Evolutionary conservation across 2,113 vertebrate species (phyloP), one percentile per base, ranked within the genome.

Genomic region (Sinocyclocheilus maitianheensis): DNA sequence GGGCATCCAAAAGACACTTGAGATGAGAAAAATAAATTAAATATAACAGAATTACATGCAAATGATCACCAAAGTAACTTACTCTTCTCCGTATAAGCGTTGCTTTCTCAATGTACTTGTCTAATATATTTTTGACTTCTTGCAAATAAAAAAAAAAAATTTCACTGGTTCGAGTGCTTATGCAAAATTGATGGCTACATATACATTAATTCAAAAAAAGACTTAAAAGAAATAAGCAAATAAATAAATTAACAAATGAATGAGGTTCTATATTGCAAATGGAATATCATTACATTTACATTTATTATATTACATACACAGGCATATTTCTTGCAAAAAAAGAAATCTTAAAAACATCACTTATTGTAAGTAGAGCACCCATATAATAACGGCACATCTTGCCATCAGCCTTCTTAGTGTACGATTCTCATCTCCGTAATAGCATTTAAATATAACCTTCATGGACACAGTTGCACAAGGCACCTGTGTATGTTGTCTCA

Each of bases 381-480:
- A 43, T 79, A 24, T 24, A 80, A 79, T 79, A 79, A 62, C 43
- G 30, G 55, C 18, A 76, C 79, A 85, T 43, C 76, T n/a, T 77
- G 16, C 65, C 43, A 51, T 83, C 10, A 77, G 85, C 72, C 89
- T 62, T 85, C 55, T 34, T n/a, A n/a, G 30, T 5, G 60, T 37
- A 30, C 26, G 51, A 80, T 86, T 86, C 82, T 86, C 63, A 82
- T 71, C 82, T 87, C 72, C 88, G 2, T 86, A 83, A 84, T 71
- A 83, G 51, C 71, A 87, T 88, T 81, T 37, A 81, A 87, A 87
- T 46, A 80, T 85, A 86, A 86, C 82, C 78, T 74, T 55, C 58
- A 53, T 78, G 48, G 75, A 89, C 72, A 90, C 77, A 89, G 79
- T 85, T 71, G 84, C 81, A 53, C 74, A 90, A 85, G 88, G 86